Conservation (phyloP, 92 coral and sea anemone species). For the Parazoanthus swiftii region DNA sequence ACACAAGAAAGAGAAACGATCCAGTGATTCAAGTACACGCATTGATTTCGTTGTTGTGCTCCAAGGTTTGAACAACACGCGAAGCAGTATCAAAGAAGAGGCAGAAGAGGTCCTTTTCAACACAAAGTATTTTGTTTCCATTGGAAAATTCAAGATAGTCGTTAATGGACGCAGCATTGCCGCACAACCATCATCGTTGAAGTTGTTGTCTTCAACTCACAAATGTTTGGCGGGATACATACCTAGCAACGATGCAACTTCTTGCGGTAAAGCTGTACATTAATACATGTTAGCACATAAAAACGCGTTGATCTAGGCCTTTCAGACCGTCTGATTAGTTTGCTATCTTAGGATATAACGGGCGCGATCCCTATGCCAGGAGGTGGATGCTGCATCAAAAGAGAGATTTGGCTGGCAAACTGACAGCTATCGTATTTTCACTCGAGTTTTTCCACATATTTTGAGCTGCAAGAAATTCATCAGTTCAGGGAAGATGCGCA, state of each 20-base stretch:
- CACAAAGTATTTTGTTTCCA: slow-evolving; percentile 48
- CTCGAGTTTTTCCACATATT: no score
- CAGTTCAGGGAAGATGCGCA: no score
- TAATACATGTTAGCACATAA: background rate
- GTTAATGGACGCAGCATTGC: background rate
- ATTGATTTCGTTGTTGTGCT: slow-evolving; percentile 40
- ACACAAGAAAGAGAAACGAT: slow-evolving; percentile 13
- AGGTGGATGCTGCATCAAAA: no score
- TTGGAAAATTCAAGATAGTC: slow-evolving; percentile 39
- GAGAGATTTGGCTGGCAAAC: no score
- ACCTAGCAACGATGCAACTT: background rate
- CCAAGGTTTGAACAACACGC: slow-evolving; percentile 22
- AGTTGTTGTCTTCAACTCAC: background rate
- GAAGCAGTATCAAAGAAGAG: slow-evolving; percentile 23
- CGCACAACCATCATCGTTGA: background rate
- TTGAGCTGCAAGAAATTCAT: no score
- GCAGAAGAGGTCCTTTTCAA: slow-evolving; percentile 61
- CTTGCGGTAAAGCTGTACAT: background rate
- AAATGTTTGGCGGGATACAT: background rate
- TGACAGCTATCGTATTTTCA: no score
- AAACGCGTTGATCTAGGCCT: background rate
- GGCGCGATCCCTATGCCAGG: no score
- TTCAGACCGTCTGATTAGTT: no score
- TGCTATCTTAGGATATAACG: background rate
- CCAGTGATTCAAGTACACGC: background rate